Base-by-base conservation (phyloP, 2,888 invertebrate genomes). In the Rhodophaea formosa region DNA sequence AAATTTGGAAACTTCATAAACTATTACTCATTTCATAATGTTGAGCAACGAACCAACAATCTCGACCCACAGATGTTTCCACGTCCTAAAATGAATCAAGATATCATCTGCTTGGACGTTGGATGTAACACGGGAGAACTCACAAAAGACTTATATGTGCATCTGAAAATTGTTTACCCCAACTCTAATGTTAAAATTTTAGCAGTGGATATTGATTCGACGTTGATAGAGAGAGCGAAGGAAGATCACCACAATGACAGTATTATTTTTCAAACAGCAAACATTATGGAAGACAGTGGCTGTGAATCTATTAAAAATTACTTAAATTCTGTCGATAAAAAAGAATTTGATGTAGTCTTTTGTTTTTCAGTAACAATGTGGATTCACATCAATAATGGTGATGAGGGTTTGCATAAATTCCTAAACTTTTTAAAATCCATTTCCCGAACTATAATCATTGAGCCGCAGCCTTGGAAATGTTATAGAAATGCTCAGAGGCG, bases 281-380 rank as follows among this genome's bases (percentile, higher is more conserved):
- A 97, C 78, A 91, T 96, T 47, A 93, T 95, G 91, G 77, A 73
- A 43, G 68, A 80, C 1, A 69, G 60, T 35, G 80, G 90, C 1
- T 75, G 82, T 39, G 59, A 68, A 39, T 56, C 75, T 3, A 75
- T 95, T n/a, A 65, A 80, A 8, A 65, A 80, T 0, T 94, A 92
- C 79, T 82, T 96, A 55, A 59, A 72, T 32, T 65, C 63, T 1
- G 67, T 84, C 62, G 70, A 85, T 0, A 90, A 84, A 52, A 53
- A 70, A 0, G 88, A 79, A 60, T 96, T 96, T 86, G 94, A 95
- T 84, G 88, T 93, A 3, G 91, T 93, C 53, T 96, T 96, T 79
- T 95, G 96, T 76, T 96, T 97, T 77, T 97, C 97, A 8, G 93
- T 96, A 32, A 96, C 96, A 15, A 96, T 97, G 96, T 97, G 97